Base-by-base conservation (phyloP, 2,888 invertebrate genomes). In the Dysmachus trigonus region DNA sequence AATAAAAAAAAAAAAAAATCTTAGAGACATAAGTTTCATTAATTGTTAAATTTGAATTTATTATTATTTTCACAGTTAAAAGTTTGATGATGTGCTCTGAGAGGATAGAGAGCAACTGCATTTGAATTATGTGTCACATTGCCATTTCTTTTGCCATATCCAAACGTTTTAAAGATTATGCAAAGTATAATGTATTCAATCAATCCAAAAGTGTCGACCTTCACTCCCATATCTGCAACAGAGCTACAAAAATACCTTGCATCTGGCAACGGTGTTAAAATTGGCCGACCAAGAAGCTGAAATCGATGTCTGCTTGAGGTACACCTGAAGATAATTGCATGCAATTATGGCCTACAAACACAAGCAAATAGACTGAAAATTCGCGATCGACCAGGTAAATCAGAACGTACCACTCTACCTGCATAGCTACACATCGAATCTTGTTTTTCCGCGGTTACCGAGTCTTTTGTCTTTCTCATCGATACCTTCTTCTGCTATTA, bases 251-350 rank as follows among this genome's bases (percentile, higher is more conserved):
- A 47, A 41, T 13, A 81, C 41, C 18, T 15, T 33, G 31, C 35
- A 83, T 72, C 83, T 83, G 83, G 83, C 83, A 83, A 72, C 71
- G 27, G 30, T 15, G 71, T 38, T 72, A 72, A 71, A 41, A 38
- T 72, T 73, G n/a, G 27, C 31, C 72, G 27, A 53, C n/a, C 83
- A 72, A 83, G 72, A 38, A 35, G 31, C 72, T 83, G 31, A 83
- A 83, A 72, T 83, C 30, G 72, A 83, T 83, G 83, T 38, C 35
- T 72, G 27, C 41, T 83, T n/a, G 33, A 38, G 72, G 72, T 83
- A 83, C 83, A 83, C 83, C 83, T 83, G 83, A 83, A 47, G 72
- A 83, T 83, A 83, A 83, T 83, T 83, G 83, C 83, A 83, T 83
- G 83, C 83, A 83, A 83, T 83, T 83, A 83, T 62, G 83, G 53